These are phyloP conservation scores for Ptychochromis oligacanthus DNA, from an alignment of 2,113 vertebrate genomes.

Conservation along the genomic window DNA sequence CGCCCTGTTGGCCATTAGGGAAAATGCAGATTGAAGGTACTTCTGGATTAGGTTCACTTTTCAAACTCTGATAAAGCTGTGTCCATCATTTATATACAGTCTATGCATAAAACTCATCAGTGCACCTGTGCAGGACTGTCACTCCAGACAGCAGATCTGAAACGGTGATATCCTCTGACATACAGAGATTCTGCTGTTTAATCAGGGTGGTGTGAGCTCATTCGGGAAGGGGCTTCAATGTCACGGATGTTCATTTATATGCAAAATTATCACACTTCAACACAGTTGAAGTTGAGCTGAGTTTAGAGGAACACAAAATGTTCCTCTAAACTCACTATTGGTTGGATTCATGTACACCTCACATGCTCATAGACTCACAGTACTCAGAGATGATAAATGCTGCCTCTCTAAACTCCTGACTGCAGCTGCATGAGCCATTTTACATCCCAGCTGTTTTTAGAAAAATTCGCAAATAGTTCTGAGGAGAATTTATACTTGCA, in stretches of 20 bases:
- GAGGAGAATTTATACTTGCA: background rate
- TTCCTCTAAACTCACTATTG: background rate
- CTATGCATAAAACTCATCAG: background rate
- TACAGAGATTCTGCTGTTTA: background rate
- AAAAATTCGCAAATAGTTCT: background rate
- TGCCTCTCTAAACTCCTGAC: background rate
- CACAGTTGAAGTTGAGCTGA: no score
- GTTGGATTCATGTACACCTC: background rate
- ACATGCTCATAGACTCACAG: background rate
- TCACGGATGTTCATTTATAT: no score
- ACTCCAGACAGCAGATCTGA: background rate
- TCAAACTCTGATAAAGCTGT: background rate
- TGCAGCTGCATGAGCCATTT: background rate
- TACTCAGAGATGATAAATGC: background rate
- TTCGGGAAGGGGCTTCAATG: background rate
- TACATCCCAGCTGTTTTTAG: background rate
- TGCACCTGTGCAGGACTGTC: background rate
- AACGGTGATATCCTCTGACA: background rate
- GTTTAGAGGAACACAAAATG: background rate
- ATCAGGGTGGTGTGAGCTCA: background rate
- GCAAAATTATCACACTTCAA: background rate
- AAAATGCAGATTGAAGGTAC: background rate
- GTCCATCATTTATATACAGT: background rate
- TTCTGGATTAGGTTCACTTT: background rate
- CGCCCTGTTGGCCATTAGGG: background rate